Evolutionary conservation across 64 coral and sea anemone species (phyloP), one percentile per base, ranked within the genome.

Genomic region (Actinia tenebrosa): DNA sequence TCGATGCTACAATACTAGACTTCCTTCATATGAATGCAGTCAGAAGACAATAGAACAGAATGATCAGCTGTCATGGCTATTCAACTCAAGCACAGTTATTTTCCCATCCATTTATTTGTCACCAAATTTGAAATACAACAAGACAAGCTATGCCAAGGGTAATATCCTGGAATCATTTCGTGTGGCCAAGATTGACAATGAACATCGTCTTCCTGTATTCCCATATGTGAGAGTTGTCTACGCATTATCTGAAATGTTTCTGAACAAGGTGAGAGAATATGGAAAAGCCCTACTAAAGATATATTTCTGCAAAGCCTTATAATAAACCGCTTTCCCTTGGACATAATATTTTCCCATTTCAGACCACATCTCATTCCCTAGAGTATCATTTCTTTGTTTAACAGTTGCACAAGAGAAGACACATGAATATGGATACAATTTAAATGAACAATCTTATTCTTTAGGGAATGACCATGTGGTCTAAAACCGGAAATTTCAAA

Each of bases 171-270:
- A 96, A 84, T 77, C 84, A 58, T 93, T 96, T 13, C 85, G 94
- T 78, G 58, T 68, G 18, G 80, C 94, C 0, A 68, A 80, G 1
- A 90, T 84, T 54, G 20, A 20, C 27, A 63, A 82, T 58, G 79
- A 64, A 3, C 17, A 44, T 4, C 30, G 3, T 44, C 80, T 90
- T 80, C 88, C 94, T 71, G 85, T 96, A 1, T 93, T 90, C 54
- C 91, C 94, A 4, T 96, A 96, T 81, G 85, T 96, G 30, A 86
- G 94, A 23, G 85, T 96, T 84, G 91, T 92, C 26, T 96, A 96
- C 78, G 88, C 91, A 15, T 17, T 66, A 11, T 90, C 88, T 19
- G 68, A 96, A 79, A 80, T 96, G 16, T 96, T 93, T 45, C 86
- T 96, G 1, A 90, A 93, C 75, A 43, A 93, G 91, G 94, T 96